Conservation (phyloP, 2,113 vertebrate species). For the Indicator maculatus region DNA sequence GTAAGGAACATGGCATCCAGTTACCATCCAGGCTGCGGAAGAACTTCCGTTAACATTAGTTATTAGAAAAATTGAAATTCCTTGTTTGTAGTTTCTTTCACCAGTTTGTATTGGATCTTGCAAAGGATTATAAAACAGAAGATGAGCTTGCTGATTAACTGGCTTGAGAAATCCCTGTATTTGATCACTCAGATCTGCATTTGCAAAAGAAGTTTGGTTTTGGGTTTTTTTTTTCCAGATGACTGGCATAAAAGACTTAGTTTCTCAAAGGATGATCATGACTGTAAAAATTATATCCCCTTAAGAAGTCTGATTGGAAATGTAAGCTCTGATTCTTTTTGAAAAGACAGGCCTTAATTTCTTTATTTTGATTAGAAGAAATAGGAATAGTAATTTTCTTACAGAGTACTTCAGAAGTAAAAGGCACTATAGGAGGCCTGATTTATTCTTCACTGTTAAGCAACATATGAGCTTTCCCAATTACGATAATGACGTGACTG, state of each 20-base stretch:
- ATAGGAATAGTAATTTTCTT: not conserved
- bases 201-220: not conserved
- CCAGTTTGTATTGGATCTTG: not conserved
- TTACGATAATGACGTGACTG: rapidly evolving
- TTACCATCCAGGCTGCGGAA: not conserved
- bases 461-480: not conserved
- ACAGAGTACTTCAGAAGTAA: not conserved
- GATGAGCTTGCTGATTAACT: not conserved
- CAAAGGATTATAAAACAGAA: not conserved
- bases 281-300: not conserved
- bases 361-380: not conserved
- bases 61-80: not conserved
- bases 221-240: not conserved
- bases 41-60: not conserved
- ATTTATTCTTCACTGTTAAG: not conserved
- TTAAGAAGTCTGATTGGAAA: not conserved
- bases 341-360: not conserved
- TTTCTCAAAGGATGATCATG: not conserved
- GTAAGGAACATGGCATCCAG: not conserved
- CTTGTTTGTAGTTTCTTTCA: not conserved
- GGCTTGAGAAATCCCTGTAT: not conserved
- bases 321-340: not conserved
- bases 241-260: not conserved
- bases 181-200: not conserved
- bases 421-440: not conserved